A percentile compares a stretch with the other conserved stretches of the same genome.
Evolutionary conservation across 2,113 vertebrate genomes (phyloP).

Genomic region (Parotia lawesii): DNA sequence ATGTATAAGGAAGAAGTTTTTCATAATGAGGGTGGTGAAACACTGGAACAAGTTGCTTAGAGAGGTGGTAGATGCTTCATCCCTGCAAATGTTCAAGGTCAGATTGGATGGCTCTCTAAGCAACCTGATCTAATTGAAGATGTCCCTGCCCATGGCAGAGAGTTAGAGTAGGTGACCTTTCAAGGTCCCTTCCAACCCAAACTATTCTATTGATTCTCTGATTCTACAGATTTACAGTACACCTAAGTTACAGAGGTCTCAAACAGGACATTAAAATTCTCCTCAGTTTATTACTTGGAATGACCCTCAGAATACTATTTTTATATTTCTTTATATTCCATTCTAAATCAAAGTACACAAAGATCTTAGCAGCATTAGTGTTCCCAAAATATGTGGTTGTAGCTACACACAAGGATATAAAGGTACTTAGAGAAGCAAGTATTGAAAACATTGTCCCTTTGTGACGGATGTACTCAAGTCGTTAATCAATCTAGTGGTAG

Average conservation of each 20-base stretch:
- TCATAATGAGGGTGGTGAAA: background rate
- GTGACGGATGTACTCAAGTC: fast-evolving
- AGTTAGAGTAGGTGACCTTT: background rate
- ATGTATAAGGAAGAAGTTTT: background rate
- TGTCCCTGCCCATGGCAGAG: background rate
- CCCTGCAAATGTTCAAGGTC: background rate
- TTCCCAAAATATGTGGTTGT: background rate
- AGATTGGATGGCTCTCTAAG: background rate
- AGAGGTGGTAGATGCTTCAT: background rate
- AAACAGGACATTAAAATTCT: background rate
- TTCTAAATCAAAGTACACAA: background rate
- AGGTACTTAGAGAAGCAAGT: background rate
- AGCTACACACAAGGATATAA: background rate
- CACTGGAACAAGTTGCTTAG: background rate
- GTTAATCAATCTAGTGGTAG: background rate
- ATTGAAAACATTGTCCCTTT: background rate
- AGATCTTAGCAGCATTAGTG: background rate
- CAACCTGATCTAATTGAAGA: background rate
- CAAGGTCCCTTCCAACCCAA: background rate
- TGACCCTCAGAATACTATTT: background rate
- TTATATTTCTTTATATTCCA: background rate
- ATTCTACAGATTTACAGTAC: background rate
- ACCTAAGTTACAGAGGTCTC: background rate
- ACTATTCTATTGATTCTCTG: background rate
- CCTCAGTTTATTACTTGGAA: background rate